A percentile compares a stretch with the other conserved stretches of the same genome.
Evolutionary conservation across 2,797 vertebrate genomes (phyloP).

Genomic region (Triplophysa yarkandensis): DNA sequence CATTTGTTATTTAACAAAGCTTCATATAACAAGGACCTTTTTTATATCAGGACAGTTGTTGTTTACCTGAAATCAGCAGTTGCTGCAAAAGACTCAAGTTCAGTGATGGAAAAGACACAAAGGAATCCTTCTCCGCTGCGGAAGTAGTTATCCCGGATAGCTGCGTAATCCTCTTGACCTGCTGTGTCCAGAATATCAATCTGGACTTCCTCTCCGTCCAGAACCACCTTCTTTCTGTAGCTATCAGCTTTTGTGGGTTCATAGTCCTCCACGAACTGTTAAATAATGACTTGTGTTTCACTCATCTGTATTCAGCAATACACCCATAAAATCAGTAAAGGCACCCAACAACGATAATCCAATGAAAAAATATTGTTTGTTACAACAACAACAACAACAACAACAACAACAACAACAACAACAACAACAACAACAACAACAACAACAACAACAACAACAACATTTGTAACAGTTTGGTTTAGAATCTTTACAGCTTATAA

Average conservation of each 20-base stretch:
- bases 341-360: no score
- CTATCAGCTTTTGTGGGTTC: conserved; percentile 98
- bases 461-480: no score
- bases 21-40: no score
- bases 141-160: conserved; percentile 98
- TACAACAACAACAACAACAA: no score
- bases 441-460: no score
- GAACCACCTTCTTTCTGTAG: conserved; percentile 96
- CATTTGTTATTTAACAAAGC: no score
- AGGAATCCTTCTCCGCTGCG: conserved; percentile 97
- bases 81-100: conserved; percentile 95
- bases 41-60: not conserved
- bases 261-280: conserved; percentile 96
- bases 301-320: not conserved
- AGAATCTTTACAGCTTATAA: no score
- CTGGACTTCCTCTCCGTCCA: conserved; percentile 97
- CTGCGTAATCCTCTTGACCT: conserved; percentile 96
- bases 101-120: conserved; percentile 98
- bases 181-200: conserved; percentile 98
- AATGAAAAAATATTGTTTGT: no score
- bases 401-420: no score
- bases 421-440: no score
- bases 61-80: conserved; percentile 94
- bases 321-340: no score
- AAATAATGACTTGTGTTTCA: not conserved